Evolutionary conservation across 2,888 invertebrate species (phyloP).

Genomic region (Lucinisca nassula): DNA sequence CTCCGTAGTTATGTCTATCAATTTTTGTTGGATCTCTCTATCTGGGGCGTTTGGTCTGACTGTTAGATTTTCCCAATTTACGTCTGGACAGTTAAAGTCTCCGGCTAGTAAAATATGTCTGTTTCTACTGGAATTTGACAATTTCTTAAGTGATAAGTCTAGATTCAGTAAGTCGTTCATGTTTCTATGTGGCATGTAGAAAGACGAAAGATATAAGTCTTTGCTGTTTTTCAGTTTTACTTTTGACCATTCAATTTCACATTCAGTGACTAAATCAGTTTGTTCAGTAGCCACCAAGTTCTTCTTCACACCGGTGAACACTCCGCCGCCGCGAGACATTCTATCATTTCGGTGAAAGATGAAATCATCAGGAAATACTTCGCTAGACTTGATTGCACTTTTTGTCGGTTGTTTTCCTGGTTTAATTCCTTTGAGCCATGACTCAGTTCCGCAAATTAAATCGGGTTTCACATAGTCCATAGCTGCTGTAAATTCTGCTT

Average conservation of each 20-base stretch:
- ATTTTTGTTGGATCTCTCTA: constrained; percentile 32
- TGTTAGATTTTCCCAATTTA: no score
- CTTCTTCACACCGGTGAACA: constrained; percentile 42
- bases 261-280: constrained; percentile 44
- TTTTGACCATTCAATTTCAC: constrained; percentile 54
- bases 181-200: constrained; percentile 45
- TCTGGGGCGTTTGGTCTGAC: no score
- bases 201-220: constrained; percentile 17
- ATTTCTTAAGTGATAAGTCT: background rate
- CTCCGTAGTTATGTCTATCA: constrained; percentile 13
- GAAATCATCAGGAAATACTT: constrained; percentile 37
- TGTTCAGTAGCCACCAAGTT: constrained; percentile 20
- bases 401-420: constrained; percentile 34
- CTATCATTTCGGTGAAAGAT: constrained; percentile 31
- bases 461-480: constrained; percentile 1
- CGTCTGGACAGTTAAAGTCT: constrained; percentile 3
- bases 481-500: constrained; percentile 17
- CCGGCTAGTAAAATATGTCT: background rate
- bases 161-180: constrained; percentile 7
- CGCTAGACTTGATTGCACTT: constrained; percentile 33
- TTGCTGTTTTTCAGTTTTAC: constrained; percentile 35
- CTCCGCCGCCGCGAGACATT: constrained; percentile 41
- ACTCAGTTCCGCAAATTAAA: constrained; percentile 46
- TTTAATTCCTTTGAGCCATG: constrained; percentile 42
- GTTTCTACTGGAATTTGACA: background rate